Evolutionary conservation across 2,797 vertebrate species (phyloP).

Genomic region (Hipposideros larvatus): DNA sequence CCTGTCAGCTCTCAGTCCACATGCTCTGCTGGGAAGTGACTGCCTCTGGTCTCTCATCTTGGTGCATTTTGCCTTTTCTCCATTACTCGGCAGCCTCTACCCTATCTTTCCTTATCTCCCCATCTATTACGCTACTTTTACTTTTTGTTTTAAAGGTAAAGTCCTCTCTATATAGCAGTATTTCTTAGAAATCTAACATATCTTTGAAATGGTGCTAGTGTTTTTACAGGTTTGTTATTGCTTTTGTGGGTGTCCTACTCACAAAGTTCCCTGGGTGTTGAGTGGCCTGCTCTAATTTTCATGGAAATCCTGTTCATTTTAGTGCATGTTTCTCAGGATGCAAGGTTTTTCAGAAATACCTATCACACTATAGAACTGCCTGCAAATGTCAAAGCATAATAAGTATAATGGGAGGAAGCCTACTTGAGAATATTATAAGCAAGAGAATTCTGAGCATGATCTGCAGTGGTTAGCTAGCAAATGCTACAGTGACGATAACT

Average conservation of each 20-base stretch:
- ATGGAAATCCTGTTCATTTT: not conserved
- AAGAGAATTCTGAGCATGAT: not conserved
- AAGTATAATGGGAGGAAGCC: not conserved
- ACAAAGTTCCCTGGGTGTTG: not conserved
- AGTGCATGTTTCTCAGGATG: not conserved
- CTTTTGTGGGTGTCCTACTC: constrained; percentile 10
- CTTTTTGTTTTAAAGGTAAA: constrained; percentile 21
- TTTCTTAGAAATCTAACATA: not conserved
- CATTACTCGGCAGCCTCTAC: not conserved
- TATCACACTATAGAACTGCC: not conserved
- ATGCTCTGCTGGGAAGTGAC: not conserved
- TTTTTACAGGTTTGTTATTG: constrained; percentile 26
- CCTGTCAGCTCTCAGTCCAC: rapidly evolving
- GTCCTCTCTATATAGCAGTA: not conserved
- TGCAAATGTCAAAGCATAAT: not conserved
- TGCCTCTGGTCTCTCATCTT: not conserved
- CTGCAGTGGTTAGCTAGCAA: not conserved
- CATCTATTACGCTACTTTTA: not conserved
- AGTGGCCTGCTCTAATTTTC: not conserved
- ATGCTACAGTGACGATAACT: not conserved
- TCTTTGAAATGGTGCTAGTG: not conserved
- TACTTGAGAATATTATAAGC: not conserved
- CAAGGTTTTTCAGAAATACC: constrained; percentile 27
- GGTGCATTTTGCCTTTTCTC: not conserved
- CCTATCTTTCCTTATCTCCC: not conserved